Conservation (phyloP, 2,888 invertebrate species). For the Entomobrya multifasciata region DNA sequence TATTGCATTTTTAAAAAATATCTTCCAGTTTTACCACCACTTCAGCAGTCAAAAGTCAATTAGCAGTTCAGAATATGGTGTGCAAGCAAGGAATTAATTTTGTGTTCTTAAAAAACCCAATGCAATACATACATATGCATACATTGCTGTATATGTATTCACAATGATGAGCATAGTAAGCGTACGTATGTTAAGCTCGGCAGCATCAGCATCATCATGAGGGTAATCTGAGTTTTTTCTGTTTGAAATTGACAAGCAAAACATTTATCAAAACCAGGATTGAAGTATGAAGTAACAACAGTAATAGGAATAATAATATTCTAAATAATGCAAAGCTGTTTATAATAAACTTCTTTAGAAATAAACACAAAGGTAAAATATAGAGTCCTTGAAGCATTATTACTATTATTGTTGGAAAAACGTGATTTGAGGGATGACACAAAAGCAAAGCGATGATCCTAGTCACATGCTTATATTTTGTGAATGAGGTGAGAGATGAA, state of each 20-base stretch:
- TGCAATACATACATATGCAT: not conserved
- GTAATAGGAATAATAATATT: slow-evolving; percentile 39
- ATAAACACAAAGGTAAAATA: slow-evolving; percentile 55
- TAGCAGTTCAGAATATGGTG: too few species aligned
- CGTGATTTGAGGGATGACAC: slow-evolving; percentile 51
- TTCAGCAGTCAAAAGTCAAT: too few species aligned
- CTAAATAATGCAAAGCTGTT: slow-evolving; percentile 69
- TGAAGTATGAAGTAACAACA: not conserved
- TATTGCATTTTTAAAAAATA: too few species aligned
- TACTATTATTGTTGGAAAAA: slow-evolving; percentile 35
- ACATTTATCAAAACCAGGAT: not conserved
- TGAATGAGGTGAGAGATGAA: slow-evolving; percentile 71
- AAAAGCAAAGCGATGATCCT: slow-evolving; percentile 64
- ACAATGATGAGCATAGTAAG: not conserved
- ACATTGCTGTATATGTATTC: not conserved
- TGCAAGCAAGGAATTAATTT: too few species aligned
- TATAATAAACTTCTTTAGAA: slow-evolving; percentile 68
- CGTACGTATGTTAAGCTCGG: not conserved
- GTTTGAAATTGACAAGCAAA: slow-evolving; percentile 12
- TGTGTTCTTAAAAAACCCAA: too few species aligned
- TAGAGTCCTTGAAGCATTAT: slow-evolving; percentile 68
- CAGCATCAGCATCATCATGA: not conserved
- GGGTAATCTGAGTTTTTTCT: slow-evolving; percentile 35
- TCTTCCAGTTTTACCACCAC: too few species aligned
- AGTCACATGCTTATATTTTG: slow-evolving; percentile 65